These are phyloP conservation scores for Brachynemurus nebulosus DNA, from an alignment of 2,888 invertebrate species.

Conservation along the genomic window DNA sequence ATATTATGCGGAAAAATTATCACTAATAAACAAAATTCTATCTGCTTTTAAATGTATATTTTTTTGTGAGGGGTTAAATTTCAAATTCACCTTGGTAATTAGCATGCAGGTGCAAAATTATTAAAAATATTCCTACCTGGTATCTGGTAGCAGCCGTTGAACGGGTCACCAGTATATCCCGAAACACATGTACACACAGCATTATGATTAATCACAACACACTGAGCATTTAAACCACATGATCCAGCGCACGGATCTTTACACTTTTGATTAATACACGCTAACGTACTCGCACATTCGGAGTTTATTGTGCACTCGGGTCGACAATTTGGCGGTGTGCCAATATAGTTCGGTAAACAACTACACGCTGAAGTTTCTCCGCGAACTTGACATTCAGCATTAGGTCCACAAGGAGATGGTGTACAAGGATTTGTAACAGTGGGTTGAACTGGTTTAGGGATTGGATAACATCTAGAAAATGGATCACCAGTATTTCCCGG, in stretches of 20 bases:
- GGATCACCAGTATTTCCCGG: constrained; percentile 60
- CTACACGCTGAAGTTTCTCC: constrained; percentile 39
- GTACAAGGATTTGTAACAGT: constrained; percentile 43
- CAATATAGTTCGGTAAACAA: constrained; percentile 44
- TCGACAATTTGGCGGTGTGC: constrained; percentile 49
- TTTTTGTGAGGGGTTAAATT: too few species aligned
- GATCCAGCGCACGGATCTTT: constrained; percentile 57
- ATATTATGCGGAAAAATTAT: too few species aligned
- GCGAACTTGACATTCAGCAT: constrained; percentile 32
- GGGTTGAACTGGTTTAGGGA: constrained; percentile 26
- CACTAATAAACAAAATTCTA: too few species aligned
- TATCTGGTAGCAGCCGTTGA: constrained; percentile 45
- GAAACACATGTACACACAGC: constrained; percentile 58
- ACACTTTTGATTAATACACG: constrained; percentile 59
- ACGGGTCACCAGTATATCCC: constrained; percentile 65
- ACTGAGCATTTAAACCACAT: constrained; percentile 49
- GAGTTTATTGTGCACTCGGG: constrained; percentile 58
- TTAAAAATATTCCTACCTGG: constrained; percentile 38
- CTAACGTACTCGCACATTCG: constrained; percentile 50
- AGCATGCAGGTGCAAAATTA: too few species aligned
- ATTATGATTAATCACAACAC: constrained; percentile 55
- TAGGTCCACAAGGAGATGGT: constrained; percentile 54
- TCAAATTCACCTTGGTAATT: too few species aligned
- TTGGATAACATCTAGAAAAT: constrained; percentile 50
- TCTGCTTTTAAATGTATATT: too few species aligned